Conservation (phyloP, 2,113 vertebrate genomes). For the Zapornia atra region DNA sequence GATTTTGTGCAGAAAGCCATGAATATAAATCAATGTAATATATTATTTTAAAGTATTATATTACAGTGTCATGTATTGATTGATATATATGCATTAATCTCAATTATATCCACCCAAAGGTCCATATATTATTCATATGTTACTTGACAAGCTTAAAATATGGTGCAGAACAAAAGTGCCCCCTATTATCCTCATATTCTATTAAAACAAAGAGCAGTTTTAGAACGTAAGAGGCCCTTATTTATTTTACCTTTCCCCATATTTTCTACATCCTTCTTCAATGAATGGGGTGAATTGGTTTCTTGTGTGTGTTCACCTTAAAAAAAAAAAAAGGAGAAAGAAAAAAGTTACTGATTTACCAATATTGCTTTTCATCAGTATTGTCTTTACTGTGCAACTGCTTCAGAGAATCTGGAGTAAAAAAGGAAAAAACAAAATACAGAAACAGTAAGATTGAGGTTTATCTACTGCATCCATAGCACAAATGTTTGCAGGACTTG, state of each 20-base stretch:
- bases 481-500: too few species aligned
- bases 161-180: conserved; percentile 76
- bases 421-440: background rate
- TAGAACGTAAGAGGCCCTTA: conserved; percentile 45
- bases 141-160: conserved; percentile 87
- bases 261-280: conserved; percentile 95
- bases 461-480: accelerated
- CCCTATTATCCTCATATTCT: conserved; percentile 75
- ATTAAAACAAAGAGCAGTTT: conserved; percentile 71
- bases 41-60: conserved; percentile 90
- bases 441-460: background rate
- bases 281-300: conserved; percentile 83
- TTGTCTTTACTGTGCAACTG: background rate
- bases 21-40: conserved; percentile 90
- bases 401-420: background rate
- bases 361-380: background rate
- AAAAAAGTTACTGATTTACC: conserved; percentile 44
- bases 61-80: conserved; percentile 87
- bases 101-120: conserved; percentile 86
- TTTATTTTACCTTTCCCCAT: conserved; percentile 95
- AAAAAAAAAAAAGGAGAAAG: background rate
- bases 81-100: conserved; percentile 89
- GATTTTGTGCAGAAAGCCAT: conserved; percentile 86
- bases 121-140: conserved; percentile 88
- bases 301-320: conserved; percentile 89